A percentile compares a stretch with the other conserved stretches of the same genome.
Evolutionary conservation across 2,113 vertebrate genomes (phyloP).

Genomic region (Tauraco erythrolophus): DNA sequence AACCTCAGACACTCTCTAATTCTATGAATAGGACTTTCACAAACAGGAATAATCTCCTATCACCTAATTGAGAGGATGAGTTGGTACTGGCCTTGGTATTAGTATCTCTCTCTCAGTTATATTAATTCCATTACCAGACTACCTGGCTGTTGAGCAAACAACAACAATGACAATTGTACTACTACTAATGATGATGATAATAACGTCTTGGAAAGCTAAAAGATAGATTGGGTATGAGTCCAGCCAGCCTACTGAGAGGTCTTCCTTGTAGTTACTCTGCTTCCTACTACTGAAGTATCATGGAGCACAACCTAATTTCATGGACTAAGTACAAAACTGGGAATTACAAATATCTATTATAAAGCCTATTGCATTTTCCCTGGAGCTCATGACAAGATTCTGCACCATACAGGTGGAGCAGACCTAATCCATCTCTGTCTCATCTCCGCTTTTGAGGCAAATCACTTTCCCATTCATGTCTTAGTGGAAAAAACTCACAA

Average conservation of each 20-base stretch:
- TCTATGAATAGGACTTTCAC: not conserved
- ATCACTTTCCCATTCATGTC: not conserved
- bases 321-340: not conserved
- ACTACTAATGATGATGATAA: not conserved
- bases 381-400: not conserved
- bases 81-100: not conserved
- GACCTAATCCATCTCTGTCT: not conserved
- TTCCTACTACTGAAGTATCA: not conserved
- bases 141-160: not conserved
- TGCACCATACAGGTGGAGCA: not conserved
- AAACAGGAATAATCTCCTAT: not conserved
- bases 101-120: not conserved
- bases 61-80: not conserved
- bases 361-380: not conserved
- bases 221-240: not conserved
- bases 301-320: not conserved
- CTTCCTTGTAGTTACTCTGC: not conserved
- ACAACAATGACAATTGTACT: no score
- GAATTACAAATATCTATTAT: not conserved
- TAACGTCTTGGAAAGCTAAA: not conserved
- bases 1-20: not conserved
- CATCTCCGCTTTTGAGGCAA: not conserved
- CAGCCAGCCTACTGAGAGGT: not conserved
- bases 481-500: not conserved
- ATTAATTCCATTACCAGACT: not conserved